phyloP scores from a whole-genome alignment of 2,113 vertebrate genomes.

The Egretta garzetta region DNA sequence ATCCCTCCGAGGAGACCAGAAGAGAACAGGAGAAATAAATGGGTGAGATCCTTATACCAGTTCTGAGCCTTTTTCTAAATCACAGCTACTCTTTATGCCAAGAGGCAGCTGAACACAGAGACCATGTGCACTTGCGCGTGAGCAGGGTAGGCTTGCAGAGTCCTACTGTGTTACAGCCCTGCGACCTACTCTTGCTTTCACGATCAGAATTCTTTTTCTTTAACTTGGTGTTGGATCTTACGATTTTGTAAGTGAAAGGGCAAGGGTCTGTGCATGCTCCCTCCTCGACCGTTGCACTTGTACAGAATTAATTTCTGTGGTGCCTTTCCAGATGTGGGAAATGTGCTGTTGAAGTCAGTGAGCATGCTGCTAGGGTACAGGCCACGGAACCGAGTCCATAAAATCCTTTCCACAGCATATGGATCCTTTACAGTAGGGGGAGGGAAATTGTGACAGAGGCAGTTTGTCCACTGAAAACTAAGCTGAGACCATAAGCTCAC shows the following conservation, averaged over 20 bases:
- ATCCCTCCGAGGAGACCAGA: not conserved
- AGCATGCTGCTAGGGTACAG: not conserved
- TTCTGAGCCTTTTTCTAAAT: not conserved
- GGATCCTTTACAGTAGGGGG: not conserved
- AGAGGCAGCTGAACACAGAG: not conserved
- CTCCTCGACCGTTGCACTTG: not conserved
- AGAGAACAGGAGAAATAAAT: not conserved
- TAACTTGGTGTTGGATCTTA: not conserved
- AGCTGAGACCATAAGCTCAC: not conserved
- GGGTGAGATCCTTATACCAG: not conserved
- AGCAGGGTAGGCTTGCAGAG: not conserved
- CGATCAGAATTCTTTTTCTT: not conserved
- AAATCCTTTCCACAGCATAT: not conserved
- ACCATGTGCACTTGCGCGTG: fast-evolving
- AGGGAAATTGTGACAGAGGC: not conserved
- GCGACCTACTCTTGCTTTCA: not conserved
- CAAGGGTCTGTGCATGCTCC: not conserved
- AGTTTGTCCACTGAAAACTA: not conserved
- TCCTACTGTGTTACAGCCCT: not conserved
- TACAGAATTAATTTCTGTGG: not conserved
- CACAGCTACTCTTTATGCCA: not conserved
- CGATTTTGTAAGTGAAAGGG: not conserved
- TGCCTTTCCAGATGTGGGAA: not conserved
- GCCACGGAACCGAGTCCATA: not conserved
- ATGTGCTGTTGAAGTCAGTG: not conserved